Evolutionary conservation across 2,888 invertebrate species (phyloP), one percentile per base, ranked within the genome.

Genomic region (Polydrusus pterygomalis): DNA sequence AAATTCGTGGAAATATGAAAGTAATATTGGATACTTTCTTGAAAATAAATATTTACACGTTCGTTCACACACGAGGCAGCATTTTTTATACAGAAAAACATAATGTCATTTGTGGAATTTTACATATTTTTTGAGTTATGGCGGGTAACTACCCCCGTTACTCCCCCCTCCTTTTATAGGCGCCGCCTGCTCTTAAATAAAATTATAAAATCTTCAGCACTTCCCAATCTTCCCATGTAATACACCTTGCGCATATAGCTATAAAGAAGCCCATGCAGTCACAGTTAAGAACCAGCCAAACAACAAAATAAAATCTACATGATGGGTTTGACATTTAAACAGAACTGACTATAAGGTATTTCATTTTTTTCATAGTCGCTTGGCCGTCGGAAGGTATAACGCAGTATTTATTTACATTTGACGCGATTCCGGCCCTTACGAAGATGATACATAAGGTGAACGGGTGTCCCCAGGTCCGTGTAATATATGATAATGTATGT

Each of bases 401-500:
- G 70, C 70, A 68, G 78, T 82, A 80, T 83, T 82, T 82, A 82
- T 81, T 83, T 82, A 80, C 79, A 60, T 72, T 71, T 58, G 72
- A 51, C 54, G 77, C 83, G 80, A 83, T 80, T 74, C 38, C 54
- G 47, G 45, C 11, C 82, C 81, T 79, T 83, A 83, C 77, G 74
- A 74, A 76, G 76, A 75, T 20, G 67, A 72, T 79, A 79, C 79
- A 79, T 81, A 82, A 82, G 80, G 78, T 75, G 62, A 72, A 72
- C 77, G 77, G 70, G 72, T 75, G 79, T 79, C 74, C 74, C 74
- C 74, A 74, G 78, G 78, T 82, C 82, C 82, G 81, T 79, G 82
- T 86, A 85, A 87, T 87, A 83, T 86, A 86, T 86, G 86, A 83
- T 85, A 86, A 86, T 86, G 82, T 85, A 86, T 86, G 86, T 87